These are phyloP conservation scores for Phorcus lineatus DNA, from an alignment of 2,888 invertebrate species.

Conservation along the genomic window DNA sequence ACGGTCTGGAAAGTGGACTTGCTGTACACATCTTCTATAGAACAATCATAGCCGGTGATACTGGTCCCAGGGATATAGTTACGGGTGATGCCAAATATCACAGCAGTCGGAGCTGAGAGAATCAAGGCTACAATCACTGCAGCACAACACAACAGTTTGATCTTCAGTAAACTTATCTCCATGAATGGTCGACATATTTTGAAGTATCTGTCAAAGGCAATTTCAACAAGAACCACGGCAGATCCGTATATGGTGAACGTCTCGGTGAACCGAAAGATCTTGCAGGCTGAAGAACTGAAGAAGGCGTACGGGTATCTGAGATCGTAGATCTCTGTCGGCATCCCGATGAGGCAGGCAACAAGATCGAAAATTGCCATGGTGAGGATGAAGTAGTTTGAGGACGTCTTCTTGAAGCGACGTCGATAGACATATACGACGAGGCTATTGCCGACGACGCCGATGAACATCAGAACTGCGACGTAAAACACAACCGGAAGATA, in stretches of 20 bases:
- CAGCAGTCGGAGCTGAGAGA: conserved; percentile 51
- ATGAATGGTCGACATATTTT: conserved; percentile 64
- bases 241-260: conserved; percentile 62
- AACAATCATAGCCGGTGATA: conserved; percentile 59
- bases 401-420: conserved; percentile 57
- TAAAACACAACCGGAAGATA: conserved; percentile 62
- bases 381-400: conserved; percentile 66
- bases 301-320: conserved; percentile 62
- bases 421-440: conserved; percentile 63
- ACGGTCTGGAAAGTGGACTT: conserved; percentile 48
- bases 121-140: conserved; percentile 55
- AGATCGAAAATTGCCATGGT: conserved; percentile 67
- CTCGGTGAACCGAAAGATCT: conserved; percentile 59
- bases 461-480: conserved; percentile 55
- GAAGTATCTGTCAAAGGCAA: conserved; percentile 67
- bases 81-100: conserved; percentile 58
- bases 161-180: conserved; percentile 54
- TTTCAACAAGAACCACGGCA: conserved; percentile 59
- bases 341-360: conserved; percentile 60
- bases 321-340: conserved; percentile 64
- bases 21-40: conserved; percentile 54
- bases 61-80: conserved; percentile 43
- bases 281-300: conserved; percentile 57
- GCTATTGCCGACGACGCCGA: conserved; percentile 60
- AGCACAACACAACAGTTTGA: conserved; percentile 55